These are phyloP conservation scores for Dendrolimus houi DNA, from an alignment of 2,888 invertebrate genomes.

Conservation along the genomic window DNA sequence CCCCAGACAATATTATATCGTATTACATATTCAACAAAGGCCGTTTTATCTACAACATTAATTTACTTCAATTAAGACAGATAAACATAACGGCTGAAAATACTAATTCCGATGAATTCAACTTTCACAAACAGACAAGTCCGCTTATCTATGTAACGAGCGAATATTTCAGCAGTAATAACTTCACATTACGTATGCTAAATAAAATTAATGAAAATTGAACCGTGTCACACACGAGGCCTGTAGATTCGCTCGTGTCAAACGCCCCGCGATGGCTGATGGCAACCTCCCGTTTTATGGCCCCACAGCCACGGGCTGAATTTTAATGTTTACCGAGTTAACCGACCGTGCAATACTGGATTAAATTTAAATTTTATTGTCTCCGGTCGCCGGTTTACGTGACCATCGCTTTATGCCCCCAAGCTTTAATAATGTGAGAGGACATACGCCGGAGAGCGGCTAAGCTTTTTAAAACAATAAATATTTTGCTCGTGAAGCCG, in stretches of 20 bases:
- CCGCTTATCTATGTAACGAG: background rate
- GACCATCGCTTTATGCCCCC: background rate
- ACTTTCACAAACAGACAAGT: background rate
- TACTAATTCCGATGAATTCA: background rate
- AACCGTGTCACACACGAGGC: slow-evolving; percentile 5
- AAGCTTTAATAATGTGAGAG: background rate
- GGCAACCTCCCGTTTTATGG: slow-evolving; percentile 12
- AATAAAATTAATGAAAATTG: slow-evolving; percentile 16
- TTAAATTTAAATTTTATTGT: slow-evolving; percentile 16
- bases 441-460: background rate
- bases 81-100: background rate
- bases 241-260: slow-evolving; percentile 7
- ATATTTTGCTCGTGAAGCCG: background rate
- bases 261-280: slow-evolving; percentile 7
- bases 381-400: background rate
- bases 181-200: slow-evolving; percentile 5
- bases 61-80: background rate
- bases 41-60: background rate
- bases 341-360: slow-evolving; percentile 13
- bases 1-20: no score
- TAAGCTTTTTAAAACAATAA: background rate
- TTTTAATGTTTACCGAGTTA: slow-evolving; percentile 18
- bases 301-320: slow-evolving; percentile 12
- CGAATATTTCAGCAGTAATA: background rate
- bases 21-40: no score